These are phyloP conservation scores for Beris chalybata DNA, from an alignment of 2,888 invertebrate species.

Conservation along the genomic window DNA sequence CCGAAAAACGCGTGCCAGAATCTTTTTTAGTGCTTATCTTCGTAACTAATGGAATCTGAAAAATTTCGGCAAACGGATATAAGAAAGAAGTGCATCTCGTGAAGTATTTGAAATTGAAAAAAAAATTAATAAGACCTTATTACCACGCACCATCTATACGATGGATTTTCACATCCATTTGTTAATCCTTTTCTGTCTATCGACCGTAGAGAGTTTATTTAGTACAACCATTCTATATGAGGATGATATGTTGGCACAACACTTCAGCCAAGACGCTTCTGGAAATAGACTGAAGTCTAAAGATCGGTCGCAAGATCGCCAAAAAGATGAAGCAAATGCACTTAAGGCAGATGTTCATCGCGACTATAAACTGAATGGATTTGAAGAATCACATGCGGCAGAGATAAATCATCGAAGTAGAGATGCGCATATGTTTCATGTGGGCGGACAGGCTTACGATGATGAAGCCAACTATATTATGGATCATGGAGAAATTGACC, in stretches of 20 bases:
- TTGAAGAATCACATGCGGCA: slow-evolving; percentile 2
- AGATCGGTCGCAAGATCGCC: neutral
- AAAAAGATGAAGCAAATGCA: neutral
- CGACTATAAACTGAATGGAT: slow-evolving; percentile 8
- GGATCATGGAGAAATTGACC: slow-evolving; percentile 13
- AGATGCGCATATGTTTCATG: slow-evolving; percentile 25
- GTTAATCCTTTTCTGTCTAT: slow-evolving; percentile 12
- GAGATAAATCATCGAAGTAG: slow-evolving; percentile 19
- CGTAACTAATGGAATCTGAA: too few species aligned
- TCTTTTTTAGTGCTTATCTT: too few species aligned
- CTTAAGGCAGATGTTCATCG: slow-evolving; percentile 9
- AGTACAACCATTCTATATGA: slow-evolving; percentile 18
- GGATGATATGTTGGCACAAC: slow-evolving; percentile 11
- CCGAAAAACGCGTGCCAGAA: too few species aligned
- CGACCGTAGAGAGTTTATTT: slow-evolving; percentile 8
- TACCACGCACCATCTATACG: neutral
- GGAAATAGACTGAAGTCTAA: slow-evolving; percentile 5
- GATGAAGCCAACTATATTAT: slow-evolving; percentile 18
- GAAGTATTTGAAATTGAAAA: too few species aligned
- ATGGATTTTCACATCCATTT: slow-evolving; percentile 8
- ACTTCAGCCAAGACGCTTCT: slow-evolving; percentile 9
- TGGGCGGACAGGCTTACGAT: slow-evolving; percentile 1
- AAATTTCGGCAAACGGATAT: too few species aligned
- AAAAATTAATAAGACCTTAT: too few species aligned
- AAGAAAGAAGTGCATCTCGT: too few species aligned